Evolutionary conservation across 2,113 vertebrate genomes (phyloP).

Genomic region (Scomber japonicus): DNA sequence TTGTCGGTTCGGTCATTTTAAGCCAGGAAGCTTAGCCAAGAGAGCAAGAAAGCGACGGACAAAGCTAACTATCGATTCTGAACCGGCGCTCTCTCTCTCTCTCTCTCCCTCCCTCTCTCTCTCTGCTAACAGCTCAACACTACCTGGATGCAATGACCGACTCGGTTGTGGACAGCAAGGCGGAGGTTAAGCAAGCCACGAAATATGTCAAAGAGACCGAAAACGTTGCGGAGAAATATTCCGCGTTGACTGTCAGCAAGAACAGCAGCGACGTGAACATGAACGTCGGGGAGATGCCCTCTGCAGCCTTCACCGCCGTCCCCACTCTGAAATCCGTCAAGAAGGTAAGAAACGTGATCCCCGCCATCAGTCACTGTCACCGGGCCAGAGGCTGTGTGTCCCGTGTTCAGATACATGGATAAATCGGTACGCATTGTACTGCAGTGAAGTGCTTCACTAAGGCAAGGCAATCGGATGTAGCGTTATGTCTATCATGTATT

Average conservation of each 20-base stretch:
- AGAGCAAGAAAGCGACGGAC: conserved; percentile 16
- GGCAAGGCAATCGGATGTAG: background rate
- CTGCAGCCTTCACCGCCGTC: conserved; percentile 86
- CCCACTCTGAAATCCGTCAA: conserved; percentile 86
- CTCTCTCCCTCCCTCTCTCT: background rate
- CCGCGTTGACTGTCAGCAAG: conserved; percentile 84
- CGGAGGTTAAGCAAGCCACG: conserved; percentile 87
- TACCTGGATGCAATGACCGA: conserved; percentile 81
- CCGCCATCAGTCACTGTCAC: conserved; percentile 36
- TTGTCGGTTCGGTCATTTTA: conserved; percentile 9
- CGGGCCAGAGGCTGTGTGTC: conserved; percentile 12
- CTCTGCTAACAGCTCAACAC: background rate
- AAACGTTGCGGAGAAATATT: conserved; percentile 88
- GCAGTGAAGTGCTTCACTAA: conserved; percentile 20
- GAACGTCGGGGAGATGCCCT: conserved; percentile 84
- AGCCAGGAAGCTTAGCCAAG: conserved; percentile 26
- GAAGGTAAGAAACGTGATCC: conserved; percentile 82
- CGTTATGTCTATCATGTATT: background rate
- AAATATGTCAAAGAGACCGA: conserved; percentile 89
- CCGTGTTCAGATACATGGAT: conserved; percentile 20
- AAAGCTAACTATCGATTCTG: background rate
- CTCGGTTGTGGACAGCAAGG: conserved; percentile 75
- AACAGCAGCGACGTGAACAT: conserved; percentile 85
- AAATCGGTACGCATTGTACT: conserved; percentile 23
- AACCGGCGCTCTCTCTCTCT: background rate